Conservation (phyloP, 2,797 vertebrate genomes). For the Acrossocheilus fasciatus region DNA sequence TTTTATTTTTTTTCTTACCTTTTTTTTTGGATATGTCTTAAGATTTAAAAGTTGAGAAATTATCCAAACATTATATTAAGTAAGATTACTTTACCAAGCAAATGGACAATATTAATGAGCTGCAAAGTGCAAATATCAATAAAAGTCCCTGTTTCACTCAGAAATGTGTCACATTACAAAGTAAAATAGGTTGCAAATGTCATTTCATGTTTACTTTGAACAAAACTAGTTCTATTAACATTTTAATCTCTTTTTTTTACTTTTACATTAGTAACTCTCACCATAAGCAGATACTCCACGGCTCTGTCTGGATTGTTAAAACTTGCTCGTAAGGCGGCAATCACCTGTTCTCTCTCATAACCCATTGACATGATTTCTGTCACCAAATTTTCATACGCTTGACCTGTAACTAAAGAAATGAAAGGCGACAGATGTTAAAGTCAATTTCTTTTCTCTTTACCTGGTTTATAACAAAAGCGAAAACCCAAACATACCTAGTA, state of each 20-base stretch:
- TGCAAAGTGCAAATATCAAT: neutral
- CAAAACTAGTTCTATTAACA: neutral
- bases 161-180: neutral
- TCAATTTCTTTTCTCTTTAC: neutral
- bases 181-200: neutral
- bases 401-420: slow-evolving; percentile 76
- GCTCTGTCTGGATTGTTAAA: slow-evolving; percentile 84
- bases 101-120: neutral
- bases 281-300: slow-evolving; percentile 83
- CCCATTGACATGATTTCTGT: slow-evolving; percentile 85
- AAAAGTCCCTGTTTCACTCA: neutral
- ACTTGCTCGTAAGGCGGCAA: slow-evolving; percentile 79
- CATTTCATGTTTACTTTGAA: neutral
- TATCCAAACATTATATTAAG: neutral
- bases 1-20: neutral
- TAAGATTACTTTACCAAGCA: neutral
- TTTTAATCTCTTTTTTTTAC: neutral
- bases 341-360: slow-evolving; percentile 80
- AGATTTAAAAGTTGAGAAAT: neutral
- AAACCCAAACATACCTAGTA: slow-evolving; percentile 72
- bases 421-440: neutral
- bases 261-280: slow-evolving; percentile 59
- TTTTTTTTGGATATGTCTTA: neutral
- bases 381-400: slow-evolving; percentile 82
- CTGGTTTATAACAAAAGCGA: neutral